Conservation (phyloP, 2,113 vertebrate species). For the Pituophis catenifer region DNA sequence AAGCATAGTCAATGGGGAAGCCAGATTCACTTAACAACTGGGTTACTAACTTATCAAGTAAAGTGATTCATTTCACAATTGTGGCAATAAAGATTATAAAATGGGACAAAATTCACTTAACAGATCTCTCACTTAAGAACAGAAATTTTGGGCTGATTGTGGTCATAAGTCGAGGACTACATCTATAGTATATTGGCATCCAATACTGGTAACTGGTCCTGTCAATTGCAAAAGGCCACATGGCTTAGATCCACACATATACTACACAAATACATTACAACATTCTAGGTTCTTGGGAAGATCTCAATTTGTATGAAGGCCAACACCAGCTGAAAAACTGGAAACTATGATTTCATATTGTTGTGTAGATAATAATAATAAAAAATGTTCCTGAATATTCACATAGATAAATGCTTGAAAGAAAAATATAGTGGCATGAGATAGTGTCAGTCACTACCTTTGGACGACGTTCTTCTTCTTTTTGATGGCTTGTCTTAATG, state of each 20-base stretch:
- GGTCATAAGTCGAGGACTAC: not conserved
- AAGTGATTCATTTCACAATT: not conserved
- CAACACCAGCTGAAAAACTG: not conserved
- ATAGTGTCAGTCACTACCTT: slow-evolving; percentile 66
- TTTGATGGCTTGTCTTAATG: slow-evolving; percentile 84
- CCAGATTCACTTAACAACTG: not conserved
- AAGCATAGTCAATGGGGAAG: not conserved
- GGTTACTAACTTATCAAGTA: not conserved
- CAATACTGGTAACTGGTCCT: not conserved
- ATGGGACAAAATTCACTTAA: not conserved
- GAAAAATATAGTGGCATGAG: not conserved
- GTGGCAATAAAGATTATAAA: not conserved
- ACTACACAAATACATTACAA: not conserved
- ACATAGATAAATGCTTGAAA: not conserved
- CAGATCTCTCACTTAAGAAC: not conserved
- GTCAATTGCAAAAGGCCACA: not conserved
- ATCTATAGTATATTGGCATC: not conserved
- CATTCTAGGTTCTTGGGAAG: not conserved
- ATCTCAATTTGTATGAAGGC: not conserved
- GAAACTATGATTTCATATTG: not conserved
- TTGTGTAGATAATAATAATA: not conserved
- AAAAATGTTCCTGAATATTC: not conserved
- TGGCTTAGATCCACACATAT: not conserved
- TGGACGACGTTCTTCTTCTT: slow-evolving; percentile 89
- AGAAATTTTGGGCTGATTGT: not conserved